phyloP scores from a whole-genome alignment of 2,888 invertebrate genomes.

The Calliphora vomitoria region DNA sequence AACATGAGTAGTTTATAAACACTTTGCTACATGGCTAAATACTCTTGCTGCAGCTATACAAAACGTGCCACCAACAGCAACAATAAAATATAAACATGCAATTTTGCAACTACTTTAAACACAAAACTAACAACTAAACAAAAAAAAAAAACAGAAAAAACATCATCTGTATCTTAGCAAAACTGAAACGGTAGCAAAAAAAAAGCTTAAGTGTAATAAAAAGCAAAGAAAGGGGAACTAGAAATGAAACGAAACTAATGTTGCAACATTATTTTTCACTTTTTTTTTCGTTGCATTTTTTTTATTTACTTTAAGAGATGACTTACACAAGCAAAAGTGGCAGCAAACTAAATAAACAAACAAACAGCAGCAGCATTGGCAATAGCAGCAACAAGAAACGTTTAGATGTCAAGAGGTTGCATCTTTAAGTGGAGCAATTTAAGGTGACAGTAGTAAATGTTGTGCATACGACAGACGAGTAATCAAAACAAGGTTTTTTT shows the following conservation, averaged over 20 bases:
- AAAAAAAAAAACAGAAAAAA: constrained; percentile 22
- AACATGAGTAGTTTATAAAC: constrained; percentile 54
- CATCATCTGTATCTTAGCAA: neutral
- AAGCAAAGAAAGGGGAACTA: neutral
- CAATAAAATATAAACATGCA: constrained; percentile 55
- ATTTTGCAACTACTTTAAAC: constrained; percentile 35
- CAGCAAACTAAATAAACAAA: constrained; percentile 30
- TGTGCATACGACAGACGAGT: constrained; percentile 19
- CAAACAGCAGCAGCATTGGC: neutral
- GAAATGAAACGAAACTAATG: constrained; percentile 26
- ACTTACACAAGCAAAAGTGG: constrained; percentile 36
- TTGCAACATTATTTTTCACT: constrained; percentile 48
- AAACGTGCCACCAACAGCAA: constrained; percentile 23
- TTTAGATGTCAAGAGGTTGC: constrained; percentile 71
- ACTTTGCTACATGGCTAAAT: constrained; percentile 32
- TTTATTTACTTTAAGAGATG: constrained; percentile 12
- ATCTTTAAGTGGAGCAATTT: constrained; percentile 71
- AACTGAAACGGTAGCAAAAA: constrained; percentile 6
- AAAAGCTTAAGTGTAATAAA: neutral
- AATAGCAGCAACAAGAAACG: neutral
- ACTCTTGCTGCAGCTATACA: constrained; percentile 10
- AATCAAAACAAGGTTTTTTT: constrained; percentile 47
- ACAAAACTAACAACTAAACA: constrained; percentile 6
- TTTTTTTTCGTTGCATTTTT: constrained; percentile 32
- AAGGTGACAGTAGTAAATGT: constrained; percentile 65